A percentile compares a stretch with the other conserved stretches of the same genome.
Conservation (phyloP, 2,888 invertebrate species). For the Synergus laeviventris region DNA sequence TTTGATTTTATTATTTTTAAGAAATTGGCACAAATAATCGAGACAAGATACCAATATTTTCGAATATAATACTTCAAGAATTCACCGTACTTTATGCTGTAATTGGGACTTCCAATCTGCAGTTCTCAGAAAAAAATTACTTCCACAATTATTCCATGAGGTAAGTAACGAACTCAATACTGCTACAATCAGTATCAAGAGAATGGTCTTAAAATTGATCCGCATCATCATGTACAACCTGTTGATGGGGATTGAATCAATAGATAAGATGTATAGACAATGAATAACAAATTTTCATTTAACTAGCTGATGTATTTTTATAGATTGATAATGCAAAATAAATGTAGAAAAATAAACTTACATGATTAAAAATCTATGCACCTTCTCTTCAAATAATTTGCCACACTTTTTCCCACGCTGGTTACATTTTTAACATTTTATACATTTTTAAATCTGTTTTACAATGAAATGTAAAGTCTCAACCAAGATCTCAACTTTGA, state of each 20-base stretch:
- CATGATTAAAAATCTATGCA: not conserved
- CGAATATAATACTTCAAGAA: slow-evolving; percentile 3
- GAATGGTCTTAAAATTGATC: slow-evolving; percentile 85
- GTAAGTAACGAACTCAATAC: slow-evolving; percentile 84
- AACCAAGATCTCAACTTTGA: not conserved
- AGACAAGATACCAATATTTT: not conserved
- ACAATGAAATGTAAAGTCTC: not conserved
- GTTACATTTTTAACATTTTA: not conserved
- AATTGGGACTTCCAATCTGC: slow-evolving; percentile 70
- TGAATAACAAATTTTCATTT: not conserved
- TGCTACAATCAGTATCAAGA: slow-evolving; percentile 77
- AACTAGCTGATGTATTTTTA: not conserved
- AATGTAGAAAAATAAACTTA: not conserved
- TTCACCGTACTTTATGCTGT: slow-evolving; percentile 67
- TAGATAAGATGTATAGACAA: not conserved
- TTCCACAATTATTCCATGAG: slow-evolving; percentile 87
- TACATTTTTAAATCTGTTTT: not conserved
- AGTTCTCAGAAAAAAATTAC: slow-evolving; percentile 74
- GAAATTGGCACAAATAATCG: not conserved
- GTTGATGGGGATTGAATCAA: not conserved
- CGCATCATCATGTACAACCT: slow-evolving; percentile 84
- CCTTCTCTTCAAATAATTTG: not conserved
- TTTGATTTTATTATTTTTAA: not conserved
- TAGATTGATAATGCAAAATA: not conserved
- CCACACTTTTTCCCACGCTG: not conserved